These are phyloP conservation scores for Harpegnathos saltator DNA, from an alignment of 1,140 invertebrate genomes.

Conservation along the genomic window DNA sequence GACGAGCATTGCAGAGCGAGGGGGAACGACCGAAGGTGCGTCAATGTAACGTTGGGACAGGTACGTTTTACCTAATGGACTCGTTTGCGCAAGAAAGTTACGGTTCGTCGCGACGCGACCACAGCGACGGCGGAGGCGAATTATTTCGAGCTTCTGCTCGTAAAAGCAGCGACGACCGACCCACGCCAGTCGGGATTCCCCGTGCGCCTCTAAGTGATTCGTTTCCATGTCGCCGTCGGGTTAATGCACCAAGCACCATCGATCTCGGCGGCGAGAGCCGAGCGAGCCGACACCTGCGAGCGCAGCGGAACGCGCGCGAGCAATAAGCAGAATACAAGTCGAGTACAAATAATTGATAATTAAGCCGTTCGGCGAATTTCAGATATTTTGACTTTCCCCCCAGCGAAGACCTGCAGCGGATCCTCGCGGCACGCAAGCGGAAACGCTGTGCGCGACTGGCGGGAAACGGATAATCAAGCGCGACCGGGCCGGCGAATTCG, in stretches of 20 bases:
- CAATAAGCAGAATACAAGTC: too few relatives aligned
- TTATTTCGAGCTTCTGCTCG: slow-evolving; percentile 47
- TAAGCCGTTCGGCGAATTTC: background rate
- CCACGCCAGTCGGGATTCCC: background rate
- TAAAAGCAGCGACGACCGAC: slow-evolving; percentile 1
- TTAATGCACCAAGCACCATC: slow-evolving; percentile 21
- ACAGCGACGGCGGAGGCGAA: background rate
- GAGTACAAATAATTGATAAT: slow-evolving; percentile 54
- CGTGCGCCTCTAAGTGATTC: background rate
- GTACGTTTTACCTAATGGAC: background rate
- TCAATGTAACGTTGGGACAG: slow-evolving; percentile 4
- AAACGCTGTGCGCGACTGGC: background rate
- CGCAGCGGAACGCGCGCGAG: slow-evolving; percentile 2
- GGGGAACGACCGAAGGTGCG: slow-evolving; percentile 1
- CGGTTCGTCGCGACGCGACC: background rate
- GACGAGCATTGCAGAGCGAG: background rate
- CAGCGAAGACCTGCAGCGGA: slow-evolving; percentile 4
- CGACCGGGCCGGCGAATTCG: slow-evolving; percentile 17
- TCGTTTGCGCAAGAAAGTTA: slow-evolving; percentile 29
- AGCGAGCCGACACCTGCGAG: slow-evolving; percentile 26
- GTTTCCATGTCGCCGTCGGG: slow-evolving; percentile 26
- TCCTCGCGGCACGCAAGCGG: slow-evolving; percentile 13
- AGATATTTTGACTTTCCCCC: slow-evolving; percentile 10
- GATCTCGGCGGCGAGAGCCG: slow-evolving; percentile 7
- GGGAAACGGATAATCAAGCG: slow-evolving; percentile 43